Conservation (phyloP, 2,113 vertebrate genomes). For the Hippocampus barbouri region DNA sequence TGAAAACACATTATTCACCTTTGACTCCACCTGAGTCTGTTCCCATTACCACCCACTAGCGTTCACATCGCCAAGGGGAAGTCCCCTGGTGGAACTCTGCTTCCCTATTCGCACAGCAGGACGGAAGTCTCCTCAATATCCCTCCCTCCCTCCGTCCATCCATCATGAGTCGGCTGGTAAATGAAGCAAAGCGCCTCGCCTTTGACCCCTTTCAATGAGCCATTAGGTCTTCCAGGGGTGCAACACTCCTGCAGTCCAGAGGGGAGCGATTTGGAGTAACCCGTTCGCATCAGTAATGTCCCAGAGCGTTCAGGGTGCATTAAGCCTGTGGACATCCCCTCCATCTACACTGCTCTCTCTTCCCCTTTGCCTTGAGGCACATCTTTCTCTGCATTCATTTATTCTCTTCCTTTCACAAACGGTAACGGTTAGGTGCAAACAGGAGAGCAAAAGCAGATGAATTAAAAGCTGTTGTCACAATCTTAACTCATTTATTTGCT, state of each 20-base stretch:
- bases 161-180: slow-evolving; percentile 60
- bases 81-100: slow-evolving; percentile 39
- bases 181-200: slow-evolving; percentile 58
- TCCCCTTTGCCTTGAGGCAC: neutral
- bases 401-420: slow-evolving; percentile 11
- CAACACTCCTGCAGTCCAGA: slow-evolving; percentile 24
- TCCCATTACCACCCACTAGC: slow-evolving; percentile 55
- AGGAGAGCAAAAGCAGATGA: slow-evolving; percentile 6
- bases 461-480: neutral
- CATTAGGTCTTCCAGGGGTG: slow-evolving; percentile 42
- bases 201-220: slow-evolving; percentile 70
- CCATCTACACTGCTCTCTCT: slow-evolving; percentile 22
- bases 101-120: slow-evolving; percentile 31
- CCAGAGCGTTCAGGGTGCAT: slow-evolving; percentile 58
- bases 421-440: neutral
- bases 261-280: slow-evolving; percentile 53
- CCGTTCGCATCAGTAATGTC: slow-evolving; percentile 52
- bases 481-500: neutral
- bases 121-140: slow-evolving; percentile 28
- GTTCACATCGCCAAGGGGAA: slow-evolving; percentile 34
- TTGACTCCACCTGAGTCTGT: slow-evolving; percentile 52
- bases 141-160: slow-evolving; percentile 46
- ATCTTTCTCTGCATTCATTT: slow-evolving; percentile 8
- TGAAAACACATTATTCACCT: slow-evolving; percentile 40
- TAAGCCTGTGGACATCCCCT: slow-evolving; percentile 47